Base-by-base conservation (phyloP, 2,113 vertebrate genomes). In the Megaceryle torquata region DNA sequence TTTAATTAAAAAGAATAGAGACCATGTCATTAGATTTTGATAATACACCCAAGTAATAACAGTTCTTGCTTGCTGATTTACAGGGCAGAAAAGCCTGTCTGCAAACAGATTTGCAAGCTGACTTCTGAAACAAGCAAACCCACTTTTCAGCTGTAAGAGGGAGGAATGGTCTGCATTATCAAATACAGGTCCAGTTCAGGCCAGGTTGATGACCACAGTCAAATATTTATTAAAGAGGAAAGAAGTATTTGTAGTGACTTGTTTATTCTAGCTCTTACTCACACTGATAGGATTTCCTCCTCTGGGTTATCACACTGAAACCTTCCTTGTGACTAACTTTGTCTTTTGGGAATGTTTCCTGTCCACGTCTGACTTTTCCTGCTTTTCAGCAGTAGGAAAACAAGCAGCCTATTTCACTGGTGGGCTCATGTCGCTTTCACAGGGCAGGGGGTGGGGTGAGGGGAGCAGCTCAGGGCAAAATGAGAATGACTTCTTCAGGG, bases 191-290 rank as follows among this genome's bases (percentile, higher is more conserved):
- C 78, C 70, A 70, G 85, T 51, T 86, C 63, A 88, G 78, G n/a
- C 50, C 60, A 95, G 85, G 93, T 8, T 89, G 87, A 46, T 44
- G 88, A 93, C 93, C 85, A 94, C 85, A 94, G 93, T 39, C 93
- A 96, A 94, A 97, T 96, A 95, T 95, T 94, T 95, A 91, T 95
- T 85, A 88, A 92, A 84, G 79, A 76, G 88, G 86, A 93, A 96
- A 96, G 80, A 96, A 95, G 90, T 88, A 92, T 96, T 96, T 94
- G 90, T 53, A 88, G 86, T 68, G 69, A 71, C 72, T 94, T 94
- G 93, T 96, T 96, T 97, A 95, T 96, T 94, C 85, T 94, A 91
- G 88, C 91, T 78, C 76, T 96, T 93, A 93, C 94, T 91, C 91
- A 84, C 81, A 46, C 92, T 81, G 93, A 86, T 94, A 96, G 86